Evolutionary conservation across 2,113 vertebrate genomes (phyloP), one percentile per base, ranked within the genome.

Genomic region (Choloepus hoffmanni): DNA sequence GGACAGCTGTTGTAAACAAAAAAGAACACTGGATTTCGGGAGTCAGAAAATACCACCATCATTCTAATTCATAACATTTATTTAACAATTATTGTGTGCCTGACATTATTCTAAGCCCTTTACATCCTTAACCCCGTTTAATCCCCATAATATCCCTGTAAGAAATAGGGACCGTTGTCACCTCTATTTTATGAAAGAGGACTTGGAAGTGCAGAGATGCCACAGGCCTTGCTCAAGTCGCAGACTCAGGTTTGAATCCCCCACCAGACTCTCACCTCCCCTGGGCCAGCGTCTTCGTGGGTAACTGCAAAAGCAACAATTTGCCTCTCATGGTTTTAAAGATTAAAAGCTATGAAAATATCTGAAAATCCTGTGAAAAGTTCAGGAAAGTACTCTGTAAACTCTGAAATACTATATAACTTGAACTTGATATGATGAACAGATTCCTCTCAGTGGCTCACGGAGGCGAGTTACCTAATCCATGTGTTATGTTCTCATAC

Each of bases 401-500:
- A n/a, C 19, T 70, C 33, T 67, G 55, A 89, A 72, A 60, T 16
- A 9, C 19, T 55, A 30, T 5, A 65, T 18, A 21, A 23, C 81
- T 23, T 36, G n/a, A 55, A 24, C 15, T 68, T 36, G 48, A 79
- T 30, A 30, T 0, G 36, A 63, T 7, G 62, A 60, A 30, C 1
- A 30, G 15, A n/a, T 0, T 0, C 30, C 24, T 23, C 28, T 63
- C 11, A 10, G 23, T 7, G 24, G 43, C 8, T 36, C 4, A 11
- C 53, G 21, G 8, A 6, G 33, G 26, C 30, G 36, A 92, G 24
- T 50, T 21, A 85, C 40, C 21, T 50, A 15, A 36, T 60, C 65
- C 72, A 74, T 50, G 24, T 1, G 8, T 53, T 62, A 73, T 6
- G 10, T 30, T 45, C 18, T 26, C 30, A 14, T 30, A 26, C 73